Evolutionary conservation across 2,113 vertebrate genomes (phyloP).

Genomic region (Tyto alba): DNA sequence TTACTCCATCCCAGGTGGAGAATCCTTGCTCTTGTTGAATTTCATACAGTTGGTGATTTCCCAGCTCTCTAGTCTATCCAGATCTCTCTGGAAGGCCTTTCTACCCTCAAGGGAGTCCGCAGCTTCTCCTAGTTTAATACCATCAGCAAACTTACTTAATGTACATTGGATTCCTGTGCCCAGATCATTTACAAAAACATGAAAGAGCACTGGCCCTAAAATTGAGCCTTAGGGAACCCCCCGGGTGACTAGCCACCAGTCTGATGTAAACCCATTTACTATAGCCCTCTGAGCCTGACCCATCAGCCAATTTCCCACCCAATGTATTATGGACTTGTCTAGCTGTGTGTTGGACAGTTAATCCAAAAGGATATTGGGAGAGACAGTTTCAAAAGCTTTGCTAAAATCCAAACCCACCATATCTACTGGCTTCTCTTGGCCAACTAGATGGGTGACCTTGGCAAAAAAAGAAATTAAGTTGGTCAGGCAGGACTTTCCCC

Average conservation of each 20-base stretch:
- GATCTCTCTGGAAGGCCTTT: not conserved
- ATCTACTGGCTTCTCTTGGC: not conserved
- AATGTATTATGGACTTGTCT: not conserved
- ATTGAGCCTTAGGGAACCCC: not conserved
- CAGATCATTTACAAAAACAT: not conserved
- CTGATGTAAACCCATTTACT: not conserved
- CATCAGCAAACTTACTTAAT: accelerated
- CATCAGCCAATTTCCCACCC: not conserved
- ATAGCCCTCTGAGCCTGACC: not conserved
- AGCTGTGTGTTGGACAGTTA: not conserved
- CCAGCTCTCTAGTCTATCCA: not conserved
- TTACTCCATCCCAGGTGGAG: not conserved
- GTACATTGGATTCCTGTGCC: not conserved
- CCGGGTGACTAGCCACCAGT: not conserved
- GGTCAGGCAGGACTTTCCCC: not conserved
- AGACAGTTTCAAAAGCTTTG: not conserved
- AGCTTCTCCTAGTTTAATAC: not conserved
- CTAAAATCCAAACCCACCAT: not conserved
- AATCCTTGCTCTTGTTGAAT: not conserved
- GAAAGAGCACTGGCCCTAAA: not conserved
- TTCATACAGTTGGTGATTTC: not conserved
- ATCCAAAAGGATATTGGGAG: not conserved
- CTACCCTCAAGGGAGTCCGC: not conserved
- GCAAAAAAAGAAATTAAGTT: not conserved
- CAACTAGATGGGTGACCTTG: not conserved